A percentile compares a stretch with the other conserved stretches of the same genome.
These are phyloP conservation scores for Tychaedon coryphoeus DNA, from an alignment of 2,113 vertebrate species.

Conservation along the genomic window DNA sequence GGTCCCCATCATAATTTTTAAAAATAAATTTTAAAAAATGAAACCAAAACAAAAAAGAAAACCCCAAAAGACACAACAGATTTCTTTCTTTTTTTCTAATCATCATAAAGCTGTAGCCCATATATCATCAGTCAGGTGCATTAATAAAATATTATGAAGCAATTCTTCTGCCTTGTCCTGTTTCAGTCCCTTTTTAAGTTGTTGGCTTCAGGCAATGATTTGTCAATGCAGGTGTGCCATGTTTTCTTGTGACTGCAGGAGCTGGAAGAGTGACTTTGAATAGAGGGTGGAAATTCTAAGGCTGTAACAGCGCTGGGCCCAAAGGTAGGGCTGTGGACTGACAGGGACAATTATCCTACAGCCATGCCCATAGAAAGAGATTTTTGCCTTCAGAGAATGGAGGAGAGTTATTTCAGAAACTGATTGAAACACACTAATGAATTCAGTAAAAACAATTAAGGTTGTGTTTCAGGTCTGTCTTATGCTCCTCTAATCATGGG, in stretches of 20 bases:
- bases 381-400: background rate
- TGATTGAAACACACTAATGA: background rate
- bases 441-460: background rate
- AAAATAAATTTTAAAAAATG: background rate
- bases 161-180: background rate
- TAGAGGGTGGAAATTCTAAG: background rate
- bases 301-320: background rate
- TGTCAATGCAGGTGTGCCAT: background rate
- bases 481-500: background rate
- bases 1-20: background rate
- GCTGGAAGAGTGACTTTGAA: background rate
- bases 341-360: background rate
- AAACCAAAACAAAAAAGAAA: background rate
- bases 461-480: background rate
- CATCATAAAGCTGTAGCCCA: background rate
- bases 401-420: background rate
- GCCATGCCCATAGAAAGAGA: background rate
- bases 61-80: background rate
- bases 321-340: background rate
- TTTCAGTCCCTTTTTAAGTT: background rate
- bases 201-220: conserved; percentile 18
- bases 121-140: background rate
- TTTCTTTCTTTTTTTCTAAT: background rate
- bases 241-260: background rate
- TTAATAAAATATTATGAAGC: conserved; percentile 24